Base-by-base conservation (phyloP, 2,113 vertebrate species). In the Spea bombifrons region DNA sequence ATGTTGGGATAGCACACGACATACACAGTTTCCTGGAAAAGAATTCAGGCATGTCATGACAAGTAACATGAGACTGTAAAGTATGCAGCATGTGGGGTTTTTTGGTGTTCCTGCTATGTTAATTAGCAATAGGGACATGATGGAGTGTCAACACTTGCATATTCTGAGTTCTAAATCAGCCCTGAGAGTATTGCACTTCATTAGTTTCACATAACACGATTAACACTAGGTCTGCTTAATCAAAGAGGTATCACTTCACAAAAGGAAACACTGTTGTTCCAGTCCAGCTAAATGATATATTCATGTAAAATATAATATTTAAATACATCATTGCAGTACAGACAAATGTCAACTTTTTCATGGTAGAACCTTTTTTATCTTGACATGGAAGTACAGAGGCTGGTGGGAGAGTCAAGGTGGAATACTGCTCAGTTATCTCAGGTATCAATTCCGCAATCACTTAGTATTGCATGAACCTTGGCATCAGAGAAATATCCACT, bases 101-200 rank as follows among this genome's bases (percentile, higher is more conserved):
- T 90, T 83, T 87, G 85, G 88, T 87, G 88, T 92, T 89, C 89
- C 94, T 97, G 94, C 88, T 95, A 94, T 93, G 93, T 95, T 96
- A 96, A 96, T 96, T 94, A 96, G 93, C 86, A 89, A 89, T 88
- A 90, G 88, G 83, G 84, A 87, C 85, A 88, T 96, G 95, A 98
- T 94, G 92, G 94, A 96, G 90, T 86, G 88, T 88, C 90, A 94
- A 94, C 94, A 96, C 92, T 87, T 98, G 96, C 91, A 83, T 61
- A 75, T 87, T 83, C 87, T 88, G 89, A 95, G 90, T 84, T 85
- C 87, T 88, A 90, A 92, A 92, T 85, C 93, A 93, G 89, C 85
- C 90, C 89, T 92, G 88, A 91, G 87, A 88, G 86, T 93, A 91
- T 91, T 90, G 89, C 87, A 88, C 89, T 87, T 89, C 88, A 90